These are phyloP conservation scores for Holotrichia oblita DNA, from an alignment of 1,140 invertebrate species.

Conservation along the genomic window DNA sequence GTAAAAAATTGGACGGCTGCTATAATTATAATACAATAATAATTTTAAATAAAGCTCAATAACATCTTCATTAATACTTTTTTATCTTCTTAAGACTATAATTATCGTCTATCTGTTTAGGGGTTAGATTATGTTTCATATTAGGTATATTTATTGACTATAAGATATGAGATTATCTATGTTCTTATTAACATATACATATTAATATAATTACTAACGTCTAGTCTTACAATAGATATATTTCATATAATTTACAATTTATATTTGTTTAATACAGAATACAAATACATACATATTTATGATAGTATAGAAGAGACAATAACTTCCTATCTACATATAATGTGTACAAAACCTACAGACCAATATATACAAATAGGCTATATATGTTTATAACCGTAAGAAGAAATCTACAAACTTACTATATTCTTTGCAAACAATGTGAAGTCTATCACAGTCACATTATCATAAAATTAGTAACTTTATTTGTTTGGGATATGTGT, in stretches of 20 bases:
- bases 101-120: constrained; percentile 13
- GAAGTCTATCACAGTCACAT: background rate
- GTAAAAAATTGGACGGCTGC: constrained; percentile 35
- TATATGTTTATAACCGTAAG: background rate
- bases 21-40: constrained; percentile 33
- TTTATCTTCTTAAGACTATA: background rate
- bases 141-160: constrained; percentile 26
- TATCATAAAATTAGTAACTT: no score
- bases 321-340: background rate
- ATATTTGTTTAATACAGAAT: background rate
- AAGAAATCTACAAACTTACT: constrained; percentile 1
- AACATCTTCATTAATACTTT: background rate
- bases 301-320: background rate
- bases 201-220: background rate
- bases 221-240: background rate
- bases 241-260: constrained; percentile 22
- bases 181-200: background rate
- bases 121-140: background rate
- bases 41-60: constrained; percentile 7
- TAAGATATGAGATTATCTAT: constrained; percentile 30
- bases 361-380: background rate
- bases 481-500: no score
- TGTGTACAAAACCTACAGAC: background rate
- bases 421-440: background rate
- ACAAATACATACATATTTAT: background rate